Evolutionary conservation across 2,888 invertebrate genomes (phyloP), one percentile per base, ranked within the genome.

Genomic region (Drosophila neonasuta): DNA sequence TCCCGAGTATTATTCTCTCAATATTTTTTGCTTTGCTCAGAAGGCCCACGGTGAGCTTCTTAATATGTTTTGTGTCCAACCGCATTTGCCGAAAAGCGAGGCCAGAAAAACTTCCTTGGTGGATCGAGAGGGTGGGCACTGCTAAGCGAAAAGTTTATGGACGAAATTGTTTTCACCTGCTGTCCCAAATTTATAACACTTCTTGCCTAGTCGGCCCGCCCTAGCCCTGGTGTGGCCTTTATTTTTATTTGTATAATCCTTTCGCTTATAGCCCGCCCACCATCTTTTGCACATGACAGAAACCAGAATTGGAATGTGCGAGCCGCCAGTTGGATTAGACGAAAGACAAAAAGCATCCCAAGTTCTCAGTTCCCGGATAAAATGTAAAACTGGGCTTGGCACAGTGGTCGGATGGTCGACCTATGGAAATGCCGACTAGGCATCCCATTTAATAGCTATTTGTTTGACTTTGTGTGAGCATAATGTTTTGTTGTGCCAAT

Each of bases 221-320:
- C 24, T 24, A 6, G 34, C 6, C 30, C 20, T 61, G 29, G 45
- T 3, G 70, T 62, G 57, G 67, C 50, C 65, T 69, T 79, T 80
- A 86, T 87, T 83, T 82, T 83, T 83, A 83, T 83, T 83, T 83
- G 86, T 87, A 87, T 87, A 83, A 83, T 83, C 83, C 86, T 87
- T 83, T 83, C 74, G 76, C 69, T 79, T 79, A 71, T 76, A 65
- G 59, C 68, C 65, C 62, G 65, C 60, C 67, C 71, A 65, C 58
- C 67, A 77, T 66, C 87, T 73, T 70, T 72, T 72, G 79, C 80
- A 80, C 84, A 83, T 86, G 86, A 83, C 86, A 87, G 84, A 85
- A 82, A 74, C 55, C 87, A 80, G 72, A 78, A 83, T 69, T 71
- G 80, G 85, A 79, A 83, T 86, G 80, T 83, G 79, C 72, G 68